Evolutionary conservation across 2,888 invertebrate genomes (phyloP).

Genomic region (Brachylomia viminalis): DNA sequence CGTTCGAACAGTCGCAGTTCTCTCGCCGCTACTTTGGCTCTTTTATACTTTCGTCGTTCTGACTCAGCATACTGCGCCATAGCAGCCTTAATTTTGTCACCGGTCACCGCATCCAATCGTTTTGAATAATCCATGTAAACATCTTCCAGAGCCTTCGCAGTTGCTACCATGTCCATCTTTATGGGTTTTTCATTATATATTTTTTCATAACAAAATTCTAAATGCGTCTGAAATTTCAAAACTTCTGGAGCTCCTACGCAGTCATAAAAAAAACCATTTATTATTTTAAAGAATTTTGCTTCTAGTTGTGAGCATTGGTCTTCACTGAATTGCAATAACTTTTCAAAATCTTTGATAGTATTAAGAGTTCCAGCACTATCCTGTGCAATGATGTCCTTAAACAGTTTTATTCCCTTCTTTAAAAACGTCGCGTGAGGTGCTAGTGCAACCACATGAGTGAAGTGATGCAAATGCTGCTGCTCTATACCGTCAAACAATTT

Average conservation of each 20-base stretch:
- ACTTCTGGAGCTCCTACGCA: slow-evolving; percentile 90
- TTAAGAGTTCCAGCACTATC: slow-evolving; percentile 75
- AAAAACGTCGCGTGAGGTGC: slow-evolving; percentile 88
- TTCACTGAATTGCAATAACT: slow-evolving; percentile 84
- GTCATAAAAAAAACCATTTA: slow-evolving; percentile 90
- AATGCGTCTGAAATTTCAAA: slow-evolving; percentile 90
- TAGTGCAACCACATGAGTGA: slow-evolving; percentile 91
- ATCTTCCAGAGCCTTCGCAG: slow-evolving; percentile 91
- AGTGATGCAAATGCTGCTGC: slow-evolving; percentile 91
- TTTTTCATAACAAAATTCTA: slow-evolving; percentile 92
- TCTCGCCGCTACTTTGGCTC: slow-evolving; percentile 89
- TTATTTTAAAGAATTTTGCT: slow-evolving; percentile 88
- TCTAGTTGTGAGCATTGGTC: slow-evolving; percentile 88
- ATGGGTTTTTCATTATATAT: slow-evolving; percentile 90
- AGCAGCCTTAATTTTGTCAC: slow-evolving; percentile 87
- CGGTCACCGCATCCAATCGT: slow-evolving; percentile 90
- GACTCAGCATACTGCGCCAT: slow-evolving; percentile 88
- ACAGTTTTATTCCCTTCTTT: slow-evolving; percentile 82
- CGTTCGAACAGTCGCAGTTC: slow-evolving; percentile 89
- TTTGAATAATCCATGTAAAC: slow-evolving; percentile 88
- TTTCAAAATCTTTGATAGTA: slow-evolving; percentile 78
- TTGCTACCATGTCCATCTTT: slow-evolving; percentile 88
- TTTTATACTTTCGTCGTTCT: slow-evolving; percentile 87
- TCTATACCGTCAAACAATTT: slow-evolving; percentile 91
- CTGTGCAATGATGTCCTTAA: slow-evolving; percentile 82